These are phyloP conservation scores for Gulo gulo DNA, from an alignment of 2,113 vertebrate species.

Conservation along the genomic window DNA sequence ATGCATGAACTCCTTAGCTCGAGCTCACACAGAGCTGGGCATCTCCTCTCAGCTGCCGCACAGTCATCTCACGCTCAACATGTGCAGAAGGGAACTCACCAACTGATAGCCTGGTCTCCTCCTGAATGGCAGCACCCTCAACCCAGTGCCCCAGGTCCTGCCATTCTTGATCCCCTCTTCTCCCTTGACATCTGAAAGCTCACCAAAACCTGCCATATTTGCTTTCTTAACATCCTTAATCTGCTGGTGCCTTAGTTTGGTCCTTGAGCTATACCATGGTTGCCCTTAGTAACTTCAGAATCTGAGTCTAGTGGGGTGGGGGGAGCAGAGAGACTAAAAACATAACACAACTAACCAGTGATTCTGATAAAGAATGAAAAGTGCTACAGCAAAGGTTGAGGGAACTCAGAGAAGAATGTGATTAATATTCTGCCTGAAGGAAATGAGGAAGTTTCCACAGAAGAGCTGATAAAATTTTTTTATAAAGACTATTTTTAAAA, in stretches of 20 bases:
- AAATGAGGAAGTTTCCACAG: not conserved
- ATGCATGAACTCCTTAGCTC: not conserved
- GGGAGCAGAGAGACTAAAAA: not conserved
- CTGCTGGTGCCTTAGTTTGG: not conserved
- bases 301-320: not conserved
- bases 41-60: not conserved
- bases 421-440: conserved; percentile 1
- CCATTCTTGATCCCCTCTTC: not conserved
- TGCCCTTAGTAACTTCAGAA: not conserved
- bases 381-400: not conserved
- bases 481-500: no score
- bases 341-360: not conserved
- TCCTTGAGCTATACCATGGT: not conserved
- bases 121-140: not conserved
- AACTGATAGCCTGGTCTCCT: not conserved
- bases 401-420: not conserved
- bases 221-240: not conserved
- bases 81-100: not conserved
- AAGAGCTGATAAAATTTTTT: conserved; percentile 17
- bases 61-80: not conserved
- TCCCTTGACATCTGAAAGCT: not conserved
- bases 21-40: not conserved
- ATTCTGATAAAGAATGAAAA: conserved; percentile 1
- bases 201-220: not conserved
- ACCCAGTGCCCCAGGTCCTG: not conserved